Conservation (phyloP, 2,888 invertebrate species). For the Lottia scabra region DNA sequence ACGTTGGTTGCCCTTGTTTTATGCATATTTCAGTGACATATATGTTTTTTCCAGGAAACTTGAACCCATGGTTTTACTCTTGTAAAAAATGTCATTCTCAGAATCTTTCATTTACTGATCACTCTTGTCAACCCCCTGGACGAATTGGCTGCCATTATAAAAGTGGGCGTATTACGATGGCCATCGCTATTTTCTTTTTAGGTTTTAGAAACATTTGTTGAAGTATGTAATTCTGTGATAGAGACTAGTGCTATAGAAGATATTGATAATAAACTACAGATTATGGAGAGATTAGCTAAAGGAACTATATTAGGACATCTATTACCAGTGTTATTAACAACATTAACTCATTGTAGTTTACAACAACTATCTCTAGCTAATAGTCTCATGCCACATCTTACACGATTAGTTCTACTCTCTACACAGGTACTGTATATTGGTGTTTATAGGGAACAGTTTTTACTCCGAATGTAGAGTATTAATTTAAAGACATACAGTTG, state of each 20-base stretch:
- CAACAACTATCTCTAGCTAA: conserved; percentile 59
- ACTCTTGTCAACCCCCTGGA: too few species aligned
- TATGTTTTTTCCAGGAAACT: too few species aligned
- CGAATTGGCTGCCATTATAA: too few species aligned
- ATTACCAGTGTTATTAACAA: conserved; percentile 62
- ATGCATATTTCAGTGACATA: too few species aligned
- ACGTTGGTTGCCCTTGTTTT: too few species aligned
- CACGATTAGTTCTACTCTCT: conserved; percentile 62
- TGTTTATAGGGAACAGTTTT: too few species aligned
- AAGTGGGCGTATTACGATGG: too few species aligned
- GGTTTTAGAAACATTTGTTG: conserved; percentile 64
- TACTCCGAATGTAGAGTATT: too few species aligned
- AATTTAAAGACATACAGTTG: too few species aligned
- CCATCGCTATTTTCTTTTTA: conserved; percentile 32
- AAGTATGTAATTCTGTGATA: conserved; percentile 57
- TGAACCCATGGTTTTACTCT: too few species aligned
- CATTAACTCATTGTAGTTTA: conserved; percentile 63
- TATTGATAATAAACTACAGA: conserved; percentile 56
- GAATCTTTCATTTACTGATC: too few species aligned
- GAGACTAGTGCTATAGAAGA: conserved; percentile 45
- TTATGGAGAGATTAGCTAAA: conserved; percentile 63
- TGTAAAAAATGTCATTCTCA: too few species aligned
- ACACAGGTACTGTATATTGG: conserved; percentile 57
- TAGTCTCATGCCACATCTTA: conserved; percentile 62
- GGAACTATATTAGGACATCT: conserved; percentile 65